Base-by-base conservation (phyloP, 92 coral and sea anemone species). In the Siderastrea siderea region DNA sequence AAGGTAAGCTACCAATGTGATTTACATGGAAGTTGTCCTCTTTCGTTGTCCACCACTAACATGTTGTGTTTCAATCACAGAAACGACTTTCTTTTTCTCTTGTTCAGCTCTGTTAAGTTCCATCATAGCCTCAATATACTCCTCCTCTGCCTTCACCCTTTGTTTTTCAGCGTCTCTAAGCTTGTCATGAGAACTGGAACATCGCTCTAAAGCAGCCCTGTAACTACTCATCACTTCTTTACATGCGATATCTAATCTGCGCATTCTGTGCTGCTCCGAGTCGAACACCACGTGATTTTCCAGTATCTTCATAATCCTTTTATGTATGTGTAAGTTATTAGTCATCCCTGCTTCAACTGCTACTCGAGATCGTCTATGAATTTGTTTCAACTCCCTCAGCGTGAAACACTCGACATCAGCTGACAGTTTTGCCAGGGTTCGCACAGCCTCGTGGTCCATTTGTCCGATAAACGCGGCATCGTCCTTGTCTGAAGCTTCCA, bases 261-360 rank as follows among this genome's bases (percentile, higher is more conserved):
- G 80, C 76, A 80, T 60, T 11, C 77, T 83, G 6, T 74, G 82
- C 45, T 59, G 84, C 6, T 90, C 94, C 53, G 90, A n/a, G 16
- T 74, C 87, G 16, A 93, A 85, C 74, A 91, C 91, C 6, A 81
- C 76, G 66, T 81, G 86, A 70, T 72, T 78, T 53, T 93, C 96
- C 52, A 95, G 81, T 47, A 93, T 80, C 60, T 83, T 79, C 45
- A 94, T 57, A 70, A 95, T 95, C 67, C 91, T 88, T 75, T 74
- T 78, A 75, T 95, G 98, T 63, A 95, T 75, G 76, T 95, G 96
- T 65, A 86, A 67, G 74, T 95, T 95, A 60, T 93, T 95, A 51
- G 98, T 95, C 69, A 95, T 80, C 12, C 92, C 96, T 65, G 96
- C 96, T 66, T 91, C 96, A 26, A 95, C 86, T 47, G 94, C 98